Conservation (phyloP, 2,113 vertebrate genomes). For the Zootoca vivipara region DNA sequence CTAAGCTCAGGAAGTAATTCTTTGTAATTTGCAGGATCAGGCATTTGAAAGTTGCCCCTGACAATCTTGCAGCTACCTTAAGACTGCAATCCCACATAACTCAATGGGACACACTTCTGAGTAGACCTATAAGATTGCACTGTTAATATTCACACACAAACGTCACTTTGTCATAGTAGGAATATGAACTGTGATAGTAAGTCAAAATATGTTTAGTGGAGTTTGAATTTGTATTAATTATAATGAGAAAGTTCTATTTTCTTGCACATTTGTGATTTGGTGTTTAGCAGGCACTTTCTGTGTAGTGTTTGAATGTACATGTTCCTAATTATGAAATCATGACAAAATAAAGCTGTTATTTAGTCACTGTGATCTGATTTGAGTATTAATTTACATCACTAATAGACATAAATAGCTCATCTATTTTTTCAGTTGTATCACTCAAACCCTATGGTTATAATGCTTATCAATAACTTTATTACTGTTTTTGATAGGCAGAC, state of each 20-base stretch:
- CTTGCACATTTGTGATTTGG: constrained; percentile 29
- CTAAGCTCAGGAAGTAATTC: background rate
- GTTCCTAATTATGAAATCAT: constrained; percentile 46
- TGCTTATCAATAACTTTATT: background rate
- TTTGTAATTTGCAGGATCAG: background rate
- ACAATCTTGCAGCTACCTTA: background rate
- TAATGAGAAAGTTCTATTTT: background rate
- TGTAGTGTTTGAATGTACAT: constrained; percentile 44
- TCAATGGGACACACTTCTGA: too few species aligned
- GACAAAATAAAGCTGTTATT: constrained; percentile 61
- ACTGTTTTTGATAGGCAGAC: background rate
- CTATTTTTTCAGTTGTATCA: background rate
- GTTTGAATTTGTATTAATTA: background rate
- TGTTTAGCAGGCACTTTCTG: constrained; percentile 28
- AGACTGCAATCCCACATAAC: background rate
- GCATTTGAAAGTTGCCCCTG: background rate
- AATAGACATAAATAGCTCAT: background rate
- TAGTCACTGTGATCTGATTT: constrained; percentile 16
- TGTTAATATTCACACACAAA: background rate
- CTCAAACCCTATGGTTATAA: background rate
- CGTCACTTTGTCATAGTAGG: background rate
- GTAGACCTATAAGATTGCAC: background rate
- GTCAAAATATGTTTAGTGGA: constrained; percentile 7
- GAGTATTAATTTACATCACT: constrained; percentile 2
- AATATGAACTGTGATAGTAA: constrained; percentile 28